Conservation (phyloP, 2,888 invertebrate species). For the Andrena chrysosceles region DNA sequence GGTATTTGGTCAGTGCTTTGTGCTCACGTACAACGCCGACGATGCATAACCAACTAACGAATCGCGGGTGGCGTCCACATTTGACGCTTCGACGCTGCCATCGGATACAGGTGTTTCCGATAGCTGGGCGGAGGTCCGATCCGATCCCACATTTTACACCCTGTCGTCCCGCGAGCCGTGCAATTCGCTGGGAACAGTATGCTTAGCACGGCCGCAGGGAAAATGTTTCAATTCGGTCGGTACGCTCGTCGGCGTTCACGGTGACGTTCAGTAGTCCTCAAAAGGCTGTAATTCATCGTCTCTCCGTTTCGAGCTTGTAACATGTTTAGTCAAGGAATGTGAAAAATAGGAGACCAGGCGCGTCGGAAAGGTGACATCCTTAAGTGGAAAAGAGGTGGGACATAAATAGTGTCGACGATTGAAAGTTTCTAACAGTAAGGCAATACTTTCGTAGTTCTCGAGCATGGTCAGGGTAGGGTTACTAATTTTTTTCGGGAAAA, state of each 20-base stretch:
- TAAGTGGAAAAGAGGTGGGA: too few species aligned
- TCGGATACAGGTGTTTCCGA: conserved; percentile 62
- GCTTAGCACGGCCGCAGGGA: conserved; percentile 31
- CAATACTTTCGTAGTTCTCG: too few species aligned
- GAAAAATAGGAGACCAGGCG: neutral
- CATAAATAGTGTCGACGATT: too few species aligned
- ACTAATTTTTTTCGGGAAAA: too few species aligned
- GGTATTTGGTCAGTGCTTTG: conserved; percentile 57
- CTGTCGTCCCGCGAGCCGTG: neutral
- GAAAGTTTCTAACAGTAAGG: too few species aligned
- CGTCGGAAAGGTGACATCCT: too few species aligned
- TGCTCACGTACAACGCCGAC: conserved; percentile 43
- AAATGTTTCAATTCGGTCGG: conserved; percentile 29
- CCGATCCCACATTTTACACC: conserved; percentile 38
- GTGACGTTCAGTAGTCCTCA: neutral
- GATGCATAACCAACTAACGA: conserved; percentile 62
- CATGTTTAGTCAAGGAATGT: neutral
- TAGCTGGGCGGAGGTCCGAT: conserved; percentile 15
- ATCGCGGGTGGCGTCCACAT: conserved; percentile 53
- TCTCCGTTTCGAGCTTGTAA: neutral
- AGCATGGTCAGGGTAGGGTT: too few species aligned
- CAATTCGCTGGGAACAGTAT: conserved; percentile 42
- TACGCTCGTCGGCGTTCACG: neutral
- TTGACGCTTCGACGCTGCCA: conserved; percentile 52
- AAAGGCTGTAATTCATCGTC: neutral